phyloP scores from a whole-genome alignment of 1,140 invertebrate species.

The Philotrypesis tridentata region DNA sequence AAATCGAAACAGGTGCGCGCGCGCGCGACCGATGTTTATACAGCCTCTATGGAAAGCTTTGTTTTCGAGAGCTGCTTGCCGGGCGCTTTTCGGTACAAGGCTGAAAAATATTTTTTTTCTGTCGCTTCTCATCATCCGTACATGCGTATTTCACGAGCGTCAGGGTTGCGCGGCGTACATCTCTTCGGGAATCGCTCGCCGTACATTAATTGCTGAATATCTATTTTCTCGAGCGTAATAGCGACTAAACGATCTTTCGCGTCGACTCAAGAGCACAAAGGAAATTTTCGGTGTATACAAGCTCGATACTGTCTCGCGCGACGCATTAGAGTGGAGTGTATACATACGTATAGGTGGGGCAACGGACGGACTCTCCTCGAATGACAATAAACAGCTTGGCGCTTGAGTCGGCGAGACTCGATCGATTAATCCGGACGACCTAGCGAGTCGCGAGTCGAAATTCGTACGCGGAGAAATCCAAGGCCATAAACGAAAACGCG shows the following conservation, averaged over 20 bases:
- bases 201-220: slow-evolving; percentile 34
- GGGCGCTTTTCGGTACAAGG: neutral
- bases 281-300: too few species aligned
- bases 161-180: slow-evolving; percentile 8
- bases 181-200: neutral
- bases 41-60: neutral
- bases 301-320: too few species aligned
- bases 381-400: neutral
- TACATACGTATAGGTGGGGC: too few species aligned
- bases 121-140: neutral
- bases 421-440: neutral
- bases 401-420: neutral
- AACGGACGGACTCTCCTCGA: neutral
- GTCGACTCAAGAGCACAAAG: too few species aligned
- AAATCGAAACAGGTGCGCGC: neutral
- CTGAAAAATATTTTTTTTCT: neutral
- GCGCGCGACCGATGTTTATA: neutral
- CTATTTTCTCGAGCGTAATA: slow-evolving; percentile 8
- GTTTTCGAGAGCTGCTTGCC: neutral
- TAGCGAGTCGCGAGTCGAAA: slow-evolving; percentile 54
- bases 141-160: neutral
- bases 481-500: slow-evolving; percentile 57
- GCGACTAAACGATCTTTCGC: too few species aligned
- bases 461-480: slow-evolving; percentile 55
- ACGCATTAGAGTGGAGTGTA: too few species aligned